Conservation (phyloP, 2,113 vertebrate species). For the Boulengeromyrus knoepffleri region DNA sequence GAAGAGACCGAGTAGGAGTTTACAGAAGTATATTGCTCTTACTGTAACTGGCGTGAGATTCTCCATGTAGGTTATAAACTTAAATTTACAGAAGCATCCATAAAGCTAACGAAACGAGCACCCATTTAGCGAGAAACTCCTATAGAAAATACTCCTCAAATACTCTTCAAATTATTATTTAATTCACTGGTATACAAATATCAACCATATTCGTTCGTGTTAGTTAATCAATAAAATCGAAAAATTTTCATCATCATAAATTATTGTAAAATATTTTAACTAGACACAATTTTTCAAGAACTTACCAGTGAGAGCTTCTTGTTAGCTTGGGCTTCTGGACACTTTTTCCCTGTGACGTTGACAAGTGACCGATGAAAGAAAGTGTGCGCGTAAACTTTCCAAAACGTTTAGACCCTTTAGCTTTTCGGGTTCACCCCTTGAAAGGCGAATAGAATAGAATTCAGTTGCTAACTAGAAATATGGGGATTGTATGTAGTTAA, state of each 20-base stretch:
- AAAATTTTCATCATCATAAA: background rate
- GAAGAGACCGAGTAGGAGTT: background rate
- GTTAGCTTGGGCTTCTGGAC: background rate
- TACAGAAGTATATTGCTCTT: background rate
- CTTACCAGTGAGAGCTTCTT: background rate
- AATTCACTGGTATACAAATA: background rate
- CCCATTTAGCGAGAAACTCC: background rate
- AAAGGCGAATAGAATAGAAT: background rate
- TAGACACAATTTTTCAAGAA: no score
- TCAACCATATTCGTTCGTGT: background rate
- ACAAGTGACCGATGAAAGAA: background rate
- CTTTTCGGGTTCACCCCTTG: background rate
- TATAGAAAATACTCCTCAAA: background rate
- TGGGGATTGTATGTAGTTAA: background rate
- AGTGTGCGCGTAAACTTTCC: background rate
- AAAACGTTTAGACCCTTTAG: background rate
- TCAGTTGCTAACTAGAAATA: background rate
- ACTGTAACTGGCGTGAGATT: background rate
- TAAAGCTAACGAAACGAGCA: background rate
- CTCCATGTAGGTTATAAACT: background rate
- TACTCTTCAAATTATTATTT: background rate
- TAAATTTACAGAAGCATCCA: background rate
- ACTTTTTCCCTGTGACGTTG: background rate
- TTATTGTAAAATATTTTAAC: background rate
- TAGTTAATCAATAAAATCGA: background rate